phyloP scores from a whole-genome alignment of 1,140 invertebrate species.

The Drosophila orosa region DNA sequence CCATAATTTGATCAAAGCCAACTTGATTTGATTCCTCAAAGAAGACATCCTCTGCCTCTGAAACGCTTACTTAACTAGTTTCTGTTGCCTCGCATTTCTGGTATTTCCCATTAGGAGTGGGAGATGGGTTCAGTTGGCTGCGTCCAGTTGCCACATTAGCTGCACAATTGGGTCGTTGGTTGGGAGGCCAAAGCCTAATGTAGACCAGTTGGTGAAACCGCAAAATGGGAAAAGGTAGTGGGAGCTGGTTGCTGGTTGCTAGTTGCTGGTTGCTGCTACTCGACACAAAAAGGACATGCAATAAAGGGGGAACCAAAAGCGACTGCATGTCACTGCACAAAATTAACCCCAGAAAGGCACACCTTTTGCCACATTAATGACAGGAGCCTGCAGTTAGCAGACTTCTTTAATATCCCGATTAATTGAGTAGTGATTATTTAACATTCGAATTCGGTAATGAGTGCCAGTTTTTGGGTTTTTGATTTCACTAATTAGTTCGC shows the following conservation, averaged over 20 bases:
- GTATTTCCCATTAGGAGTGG: background rate
- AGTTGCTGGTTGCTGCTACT: no score
- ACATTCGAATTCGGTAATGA: slow-evolving; percentile 1
- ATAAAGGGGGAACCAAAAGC: slow-evolving; percentile 9
- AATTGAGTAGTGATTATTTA: background rate
- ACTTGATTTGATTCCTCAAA: slow-evolving; percentile 22
- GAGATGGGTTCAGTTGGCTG: background rate
- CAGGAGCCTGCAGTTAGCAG: no score
- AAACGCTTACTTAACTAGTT: background rate
- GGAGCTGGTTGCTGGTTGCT: no score
- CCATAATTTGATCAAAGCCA: slow-evolving; percentile 19
- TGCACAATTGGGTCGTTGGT: slow-evolving; percentile 12
- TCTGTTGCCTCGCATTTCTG: slow-evolving; percentile 16
- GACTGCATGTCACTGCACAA: slow-evolving; percentile 16
- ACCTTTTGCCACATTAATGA: background rate
- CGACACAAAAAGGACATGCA: slow-evolving; percentile 28
- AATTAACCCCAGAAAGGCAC: slow-evolving; percentile 9
- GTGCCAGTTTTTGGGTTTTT: background rate
- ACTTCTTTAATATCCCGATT: slow-evolving; percentile 7
- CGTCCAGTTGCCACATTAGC: slow-evolving; percentile 14
- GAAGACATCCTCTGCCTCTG: background rate
- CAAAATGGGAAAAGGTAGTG: slow-evolving; percentile 7
- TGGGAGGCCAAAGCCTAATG: slow-evolving; percentile 3
- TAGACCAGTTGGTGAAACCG: slow-evolving; percentile 14
- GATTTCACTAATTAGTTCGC: slow-evolving; percentile 8